phyloP scores from a whole-genome alignment of 2,888 invertebrate genomes.

The Oscheius myriophilus region DNA sequence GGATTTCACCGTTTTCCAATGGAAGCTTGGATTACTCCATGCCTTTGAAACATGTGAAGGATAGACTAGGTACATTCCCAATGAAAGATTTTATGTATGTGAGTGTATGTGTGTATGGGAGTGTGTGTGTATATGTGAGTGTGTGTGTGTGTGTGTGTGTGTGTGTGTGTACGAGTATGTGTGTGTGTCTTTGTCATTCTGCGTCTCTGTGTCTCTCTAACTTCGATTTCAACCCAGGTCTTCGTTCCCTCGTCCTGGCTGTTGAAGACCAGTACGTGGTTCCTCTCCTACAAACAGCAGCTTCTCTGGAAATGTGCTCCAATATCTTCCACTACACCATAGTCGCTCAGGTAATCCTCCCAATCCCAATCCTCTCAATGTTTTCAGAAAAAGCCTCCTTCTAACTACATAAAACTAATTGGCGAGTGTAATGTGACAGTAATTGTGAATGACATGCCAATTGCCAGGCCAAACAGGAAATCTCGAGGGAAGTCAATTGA shows the following conservation, averaged over 20 bases:
- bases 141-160: no score
- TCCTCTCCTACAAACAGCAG: neutral
- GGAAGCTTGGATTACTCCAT: conserved; percentile 7
- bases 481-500: neutral
- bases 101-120: no score
- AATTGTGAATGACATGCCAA: neutral
- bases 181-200: no score
- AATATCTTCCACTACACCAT: conserved; percentile 23
- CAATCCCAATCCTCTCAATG: neutral
- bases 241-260: conserved; percentile 9
- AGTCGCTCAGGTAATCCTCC: conserved; percentile 2
- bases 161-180: no score
- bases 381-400: neutral
- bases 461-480: neutral
- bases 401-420: neutral
- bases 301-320: conserved; percentile 11
- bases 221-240: no score
- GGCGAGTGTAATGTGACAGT: conserved; percentile 21
- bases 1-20: neutral
- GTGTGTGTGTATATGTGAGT: no score
- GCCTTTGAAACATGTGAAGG: conserved; percentile 16
- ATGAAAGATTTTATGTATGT: no score
- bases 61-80: conserved; percentile 13
- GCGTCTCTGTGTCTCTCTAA: no score
- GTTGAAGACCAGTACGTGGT: conserved; percentile 1